These are phyloP conservation scores for Arbacia lixula DNA, from an alignment of 53 echinoderm and acorn worm genomes.

Conservation along the genomic window DNA sequence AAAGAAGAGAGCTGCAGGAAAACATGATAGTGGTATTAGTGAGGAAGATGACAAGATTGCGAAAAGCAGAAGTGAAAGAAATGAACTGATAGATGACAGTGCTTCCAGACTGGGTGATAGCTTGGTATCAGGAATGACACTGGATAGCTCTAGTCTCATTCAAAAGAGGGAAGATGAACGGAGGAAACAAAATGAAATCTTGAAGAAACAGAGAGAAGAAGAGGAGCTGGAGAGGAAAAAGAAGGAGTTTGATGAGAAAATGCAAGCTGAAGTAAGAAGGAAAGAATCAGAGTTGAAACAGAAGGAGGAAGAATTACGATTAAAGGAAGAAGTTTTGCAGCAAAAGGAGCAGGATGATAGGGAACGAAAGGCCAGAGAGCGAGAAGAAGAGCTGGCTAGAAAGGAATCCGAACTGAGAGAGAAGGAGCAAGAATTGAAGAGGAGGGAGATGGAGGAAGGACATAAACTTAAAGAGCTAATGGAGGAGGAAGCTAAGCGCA, in stretches of 20 bases:
- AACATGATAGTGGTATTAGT: constrained; percentile 45
- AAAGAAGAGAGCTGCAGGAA: constrained; percentile 53
- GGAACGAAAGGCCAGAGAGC: constrained; percentile 29
- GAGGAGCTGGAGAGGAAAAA: constrained; percentile 8
- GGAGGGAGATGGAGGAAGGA: constrained; percentile 24
- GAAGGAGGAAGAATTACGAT: constrained; percentile 31
- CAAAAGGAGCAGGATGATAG: constrained; percentile 34
- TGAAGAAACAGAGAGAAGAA: constrained; percentile 8
- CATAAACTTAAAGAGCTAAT: constrained; percentile 26
- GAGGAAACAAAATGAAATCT: constrained; percentile 13
- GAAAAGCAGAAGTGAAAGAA: constrained; percentile 39
- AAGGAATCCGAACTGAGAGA: constrained; percentile 71
- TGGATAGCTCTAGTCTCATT: background rate
- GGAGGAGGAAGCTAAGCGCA: constrained; percentile 19
- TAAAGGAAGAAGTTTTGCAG: constrained; percentile 44
- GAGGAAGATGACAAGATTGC: constrained; percentile 35
- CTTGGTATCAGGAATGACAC: constrained; percentile 9
- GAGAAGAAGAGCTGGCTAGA: constrained; percentile 54
- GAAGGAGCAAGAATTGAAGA: constrained; percentile 63
- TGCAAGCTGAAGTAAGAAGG: constrained; percentile 12
- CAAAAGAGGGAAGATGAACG: background rate
- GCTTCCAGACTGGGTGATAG: constrained; percentile 41
- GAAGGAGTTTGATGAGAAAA: constrained; percentile 12
- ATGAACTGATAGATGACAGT: constrained; percentile 18
- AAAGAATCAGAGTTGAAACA: constrained; percentile 19